Conservation (phyloP, 2,888 invertebrate species). For the Anarsia innoxiella region DNA sequence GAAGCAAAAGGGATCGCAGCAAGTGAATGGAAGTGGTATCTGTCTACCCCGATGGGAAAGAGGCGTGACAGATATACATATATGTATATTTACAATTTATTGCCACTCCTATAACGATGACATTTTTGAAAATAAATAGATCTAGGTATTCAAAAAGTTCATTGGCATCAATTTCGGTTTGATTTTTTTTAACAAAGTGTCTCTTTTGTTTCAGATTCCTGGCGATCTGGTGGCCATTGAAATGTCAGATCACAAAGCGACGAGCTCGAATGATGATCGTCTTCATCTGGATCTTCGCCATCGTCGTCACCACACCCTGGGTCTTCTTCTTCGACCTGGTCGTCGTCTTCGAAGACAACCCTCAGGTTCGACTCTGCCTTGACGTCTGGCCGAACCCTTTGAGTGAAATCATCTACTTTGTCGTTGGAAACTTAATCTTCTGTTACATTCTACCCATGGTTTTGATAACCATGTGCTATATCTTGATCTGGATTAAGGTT, state of each 20-base stretch:
- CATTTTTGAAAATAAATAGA: too few species aligned
- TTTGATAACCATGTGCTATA: slow-evolving; percentile 92
- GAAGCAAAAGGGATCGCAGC: too few species aligned
- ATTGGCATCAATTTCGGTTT: too few species aligned
- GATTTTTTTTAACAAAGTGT: too few species aligned
- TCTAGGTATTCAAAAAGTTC: too few species aligned
- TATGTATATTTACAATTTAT: too few species aligned
- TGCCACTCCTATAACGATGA: too few species aligned
- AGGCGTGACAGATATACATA: too few species aligned
- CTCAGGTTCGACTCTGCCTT: slow-evolving; percentile 84
- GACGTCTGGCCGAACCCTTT: slow-evolving; percentile 91
- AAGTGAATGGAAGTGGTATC: too few species aligned
- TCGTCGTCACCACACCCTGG: slow-evolving; percentile 92
- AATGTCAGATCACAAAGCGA: slow-evolving; percentile 91
- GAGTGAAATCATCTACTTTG: slow-evolving; percentile 89
- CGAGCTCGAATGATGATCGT: slow-evolving; percentile 91
- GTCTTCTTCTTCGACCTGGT: slow-evolving; percentile 91
- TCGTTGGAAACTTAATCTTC: slow-evolving; percentile 90
- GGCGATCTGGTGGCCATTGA: slow-evolving; percentile 96
- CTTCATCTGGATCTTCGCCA: slow-evolving; percentile 91
- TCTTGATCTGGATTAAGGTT: slow-evolving; percentile 93
- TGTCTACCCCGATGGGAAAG: too few species aligned
- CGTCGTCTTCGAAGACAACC: slow-evolving; percentile 82
- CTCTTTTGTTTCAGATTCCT: slow-evolving; percentile 91
- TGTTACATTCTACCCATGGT: slow-evolving; percentile 95